Percentiles rank a stretch among this genome's conserved stretches.
Conservation (phyloP, 1,140 invertebrate genomes). For the Drosophila subpulchrella region DNA sequence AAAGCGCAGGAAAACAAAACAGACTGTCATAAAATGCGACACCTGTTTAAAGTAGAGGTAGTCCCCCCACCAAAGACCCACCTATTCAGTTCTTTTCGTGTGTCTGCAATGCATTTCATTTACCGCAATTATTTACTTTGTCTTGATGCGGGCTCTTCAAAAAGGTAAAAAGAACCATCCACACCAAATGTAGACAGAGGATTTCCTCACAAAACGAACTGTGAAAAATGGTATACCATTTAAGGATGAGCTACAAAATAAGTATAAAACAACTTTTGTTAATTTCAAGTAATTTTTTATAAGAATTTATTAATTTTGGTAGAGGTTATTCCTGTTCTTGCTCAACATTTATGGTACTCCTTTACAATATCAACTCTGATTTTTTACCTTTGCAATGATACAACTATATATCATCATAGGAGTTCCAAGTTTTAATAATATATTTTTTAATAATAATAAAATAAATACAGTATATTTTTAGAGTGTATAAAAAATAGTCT, state of each 20-base stretch:
- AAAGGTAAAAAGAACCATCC: slow-evolving; percentile 9
- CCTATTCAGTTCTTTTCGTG: slow-evolving; percentile 31
- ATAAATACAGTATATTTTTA: background rate
- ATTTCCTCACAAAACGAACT: slow-evolving; percentile 26
- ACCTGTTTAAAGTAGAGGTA: slow-evolving; percentile 66
- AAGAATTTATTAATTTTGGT: background rate
- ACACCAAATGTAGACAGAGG: slow-evolving; percentile 7
- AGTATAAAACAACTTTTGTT: no score
- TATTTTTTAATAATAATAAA: background rate
- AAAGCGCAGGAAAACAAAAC: slow-evolving; percentile 40
- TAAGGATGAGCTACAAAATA: background rate
- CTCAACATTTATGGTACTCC: background rate
- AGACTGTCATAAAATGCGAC: slow-evolving; percentile 47
- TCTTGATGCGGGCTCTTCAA: slow-evolving; percentile 35
- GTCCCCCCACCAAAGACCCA: background rate
- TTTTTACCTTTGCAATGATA: no score
- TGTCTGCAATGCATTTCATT: slow-evolving; percentile 47
- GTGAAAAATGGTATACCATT: background rate
- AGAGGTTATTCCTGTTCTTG: background rate
- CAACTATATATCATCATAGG: no score
- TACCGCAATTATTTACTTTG: slow-evolving; percentile 61
- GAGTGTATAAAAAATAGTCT: slow-evolving; percentile 1
- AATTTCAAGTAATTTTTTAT: background rate
- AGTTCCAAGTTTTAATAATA: background rate
- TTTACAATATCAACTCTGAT: no score